Conservation (phyloP, 2,888 invertebrate genomes). For the Clunio marinus region DNA sequence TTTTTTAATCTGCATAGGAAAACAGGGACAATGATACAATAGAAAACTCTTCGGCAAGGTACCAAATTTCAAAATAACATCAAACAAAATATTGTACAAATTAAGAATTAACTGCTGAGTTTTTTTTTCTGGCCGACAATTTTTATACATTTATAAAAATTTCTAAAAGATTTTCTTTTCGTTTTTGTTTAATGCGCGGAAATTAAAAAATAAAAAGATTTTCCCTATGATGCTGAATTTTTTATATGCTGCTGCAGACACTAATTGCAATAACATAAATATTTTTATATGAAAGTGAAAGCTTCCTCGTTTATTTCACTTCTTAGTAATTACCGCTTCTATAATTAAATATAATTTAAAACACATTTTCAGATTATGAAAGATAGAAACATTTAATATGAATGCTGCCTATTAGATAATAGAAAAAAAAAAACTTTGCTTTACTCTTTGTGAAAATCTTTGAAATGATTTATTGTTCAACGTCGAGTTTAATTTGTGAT, state of each 20-base stretch:
- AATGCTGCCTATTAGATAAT: too few relatives aligned
- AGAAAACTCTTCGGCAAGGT: constrained; percentile 45
- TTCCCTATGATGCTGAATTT: too few relatives aligned
- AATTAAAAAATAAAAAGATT: too few relatives aligned
- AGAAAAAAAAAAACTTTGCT: too few relatives aligned
- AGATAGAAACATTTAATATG: too few relatives aligned
- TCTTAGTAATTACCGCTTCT: too few relatives aligned
- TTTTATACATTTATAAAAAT: not conserved
- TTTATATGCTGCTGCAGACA: too few relatives aligned
- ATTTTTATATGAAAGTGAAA: too few relatives aligned
- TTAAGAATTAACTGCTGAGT: constrained; percentile 10
- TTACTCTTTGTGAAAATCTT: constrained; percentile 4
- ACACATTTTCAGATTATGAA: too few relatives aligned
- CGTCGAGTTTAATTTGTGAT: not conserved
- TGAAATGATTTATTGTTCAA: not conserved
- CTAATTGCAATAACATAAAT: too few relatives aligned
- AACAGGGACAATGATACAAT: constrained; percentile 75
- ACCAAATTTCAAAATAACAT: constrained; percentile 13
- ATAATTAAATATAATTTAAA: too few relatives aligned
- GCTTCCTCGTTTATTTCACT: too few relatives aligned
- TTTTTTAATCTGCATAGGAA: constrained; percentile 88
- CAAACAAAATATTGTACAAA: not conserved
- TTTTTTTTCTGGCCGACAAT: not conserved
- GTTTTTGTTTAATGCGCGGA: not conserved
- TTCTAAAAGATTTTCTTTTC: not conserved